phyloP scores from a whole-genome alignment of 2,888 invertebrate genomes.

The Eupeodes latifasciatus region DNA sequence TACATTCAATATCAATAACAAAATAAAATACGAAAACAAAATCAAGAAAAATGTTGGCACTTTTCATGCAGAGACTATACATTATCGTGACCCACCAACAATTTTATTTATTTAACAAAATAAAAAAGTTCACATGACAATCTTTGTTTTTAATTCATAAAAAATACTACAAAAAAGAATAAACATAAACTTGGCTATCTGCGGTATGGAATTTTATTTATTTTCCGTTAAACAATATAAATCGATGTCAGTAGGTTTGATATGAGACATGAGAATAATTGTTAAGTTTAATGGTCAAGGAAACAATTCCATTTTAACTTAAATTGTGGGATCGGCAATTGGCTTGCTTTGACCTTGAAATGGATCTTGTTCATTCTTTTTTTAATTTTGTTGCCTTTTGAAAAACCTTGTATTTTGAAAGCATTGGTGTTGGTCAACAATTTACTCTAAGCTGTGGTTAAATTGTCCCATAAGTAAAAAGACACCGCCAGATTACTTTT shows the following conservation, averaged over 20 bases:
- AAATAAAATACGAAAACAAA: neutral
- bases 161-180: neutral
- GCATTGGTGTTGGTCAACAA: too few relatives aligned
- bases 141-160: neutral
- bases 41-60: constrained; percentile 23
- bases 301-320: neutral
- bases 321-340: neutral
- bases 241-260: constrained; percentile 32
- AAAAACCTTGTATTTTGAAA: too few relatives aligned
- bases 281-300: neutral
- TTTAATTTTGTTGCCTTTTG: neutral
- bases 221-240: constrained; percentile 23
- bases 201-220: constrained; percentile 26
- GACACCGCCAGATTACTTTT: too few relatives aligned
- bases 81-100: constrained; percentile 34
- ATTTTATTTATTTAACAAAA: neutral
- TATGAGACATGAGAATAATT: neutral
- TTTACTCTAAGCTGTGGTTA: too few relatives aligned
- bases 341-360: neutral
- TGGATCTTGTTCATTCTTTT: neutral
- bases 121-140: neutral
- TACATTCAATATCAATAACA: constrained; percentile 2
- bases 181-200: constrained; percentile 17
- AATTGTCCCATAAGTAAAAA: too few relatives aligned
- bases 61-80: constrained; percentile 11